Evolutionary conservation across 2,888 invertebrate species (phyloP).

Genomic region (Nycteola revayana): DNA sequence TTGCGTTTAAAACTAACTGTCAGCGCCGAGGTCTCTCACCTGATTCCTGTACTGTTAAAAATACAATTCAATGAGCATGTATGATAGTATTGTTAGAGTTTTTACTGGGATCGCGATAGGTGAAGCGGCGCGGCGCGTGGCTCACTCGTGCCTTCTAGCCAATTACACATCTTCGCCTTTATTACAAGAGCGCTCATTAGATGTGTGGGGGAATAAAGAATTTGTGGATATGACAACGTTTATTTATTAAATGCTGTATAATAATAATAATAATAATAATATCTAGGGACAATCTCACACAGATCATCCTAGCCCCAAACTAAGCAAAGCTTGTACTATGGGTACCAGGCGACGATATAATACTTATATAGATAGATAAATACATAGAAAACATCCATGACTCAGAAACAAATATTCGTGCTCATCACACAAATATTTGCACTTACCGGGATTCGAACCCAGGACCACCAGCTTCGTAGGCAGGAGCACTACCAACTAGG

Average conservation of each 20-base stretch:
- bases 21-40: too few species aligned
- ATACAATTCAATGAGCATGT: background rate
- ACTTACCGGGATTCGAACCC: too few species aligned
- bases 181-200: conserved; percentile 74
- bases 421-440: too few species aligned
- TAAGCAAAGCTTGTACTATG: too few species aligned
- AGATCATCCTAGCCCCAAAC: background rate
- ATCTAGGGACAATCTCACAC: background rate
- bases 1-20: too few species aligned
- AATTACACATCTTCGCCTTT: conserved; percentile 75
- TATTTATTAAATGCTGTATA: too few species aligned
- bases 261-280: too few species aligned
- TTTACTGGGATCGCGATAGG: conserved; percentile 36
- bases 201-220: conserved; percentile 23
- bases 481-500: too few species aligned
- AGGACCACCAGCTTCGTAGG: too few species aligned
- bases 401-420: too few species aligned
- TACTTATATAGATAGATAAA: background rate
- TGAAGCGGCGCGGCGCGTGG: conserved; percentile 56
- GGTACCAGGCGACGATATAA: background rate
- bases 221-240: conserved; percentile 15
- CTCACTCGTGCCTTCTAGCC: conserved; percentile 64
- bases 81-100: conserved; percentile 10
- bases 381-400: too few species aligned
- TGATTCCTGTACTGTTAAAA: too few species aligned